Evolutionary conservation across 2,113 vertebrate species (phyloP).

Genomic region (Pluvialis apricaria): DNA sequence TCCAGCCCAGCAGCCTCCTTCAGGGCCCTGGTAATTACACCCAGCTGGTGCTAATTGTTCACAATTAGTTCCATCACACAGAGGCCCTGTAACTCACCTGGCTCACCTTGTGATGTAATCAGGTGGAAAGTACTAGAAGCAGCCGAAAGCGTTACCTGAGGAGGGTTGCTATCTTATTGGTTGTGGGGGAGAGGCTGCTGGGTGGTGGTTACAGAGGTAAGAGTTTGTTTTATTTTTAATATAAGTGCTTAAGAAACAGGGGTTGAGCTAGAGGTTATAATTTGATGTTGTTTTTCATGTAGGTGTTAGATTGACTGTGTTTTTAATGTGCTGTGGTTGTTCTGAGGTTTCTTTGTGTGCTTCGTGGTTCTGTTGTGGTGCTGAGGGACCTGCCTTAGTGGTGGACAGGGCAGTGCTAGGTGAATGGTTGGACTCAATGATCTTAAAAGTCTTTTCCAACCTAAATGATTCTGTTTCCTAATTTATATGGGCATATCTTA

Average conservation of each 20-base stretch:
- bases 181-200: accelerated
- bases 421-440: background rate
- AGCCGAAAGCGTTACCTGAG: accelerated
- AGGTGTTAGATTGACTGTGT: accelerated
- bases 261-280: accelerated
- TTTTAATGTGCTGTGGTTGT: too few species aligned
- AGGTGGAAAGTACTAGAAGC: background rate
- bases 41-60: background rate
- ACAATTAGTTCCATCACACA: too few species aligned
- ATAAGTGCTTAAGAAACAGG: accelerated
- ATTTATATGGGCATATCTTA: accelerated
- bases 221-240: background rate
- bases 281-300: accelerated
- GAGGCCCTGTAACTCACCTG: background rate
- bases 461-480: background rate
- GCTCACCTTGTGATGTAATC: accelerated
- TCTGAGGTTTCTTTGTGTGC: accelerated
- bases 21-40: background rate
- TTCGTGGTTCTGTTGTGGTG: background rate
- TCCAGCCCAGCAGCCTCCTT: too few species aligned
- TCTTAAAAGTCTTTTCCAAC: background rate
- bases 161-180: accelerated
- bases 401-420: background rate
- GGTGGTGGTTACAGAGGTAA: accelerated
- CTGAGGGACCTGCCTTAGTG: background rate